A percentile compares a stretch with the other conserved stretches of the same genome.
Conservation (phyloP, 1,140 invertebrate species). For the Aethina tumida region DNA sequence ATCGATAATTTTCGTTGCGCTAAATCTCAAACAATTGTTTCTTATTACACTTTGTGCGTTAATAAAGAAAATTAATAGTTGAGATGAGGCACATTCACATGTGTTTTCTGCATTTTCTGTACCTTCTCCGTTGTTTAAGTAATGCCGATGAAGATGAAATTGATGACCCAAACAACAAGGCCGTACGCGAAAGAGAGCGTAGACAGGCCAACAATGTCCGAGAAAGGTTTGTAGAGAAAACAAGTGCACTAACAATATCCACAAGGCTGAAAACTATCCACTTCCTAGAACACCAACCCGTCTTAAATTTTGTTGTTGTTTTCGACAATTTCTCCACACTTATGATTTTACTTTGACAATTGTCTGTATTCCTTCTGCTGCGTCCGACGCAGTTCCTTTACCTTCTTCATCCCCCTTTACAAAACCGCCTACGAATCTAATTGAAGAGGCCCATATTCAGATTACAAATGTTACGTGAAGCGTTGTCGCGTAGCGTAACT, state of each 20-base stretch:
- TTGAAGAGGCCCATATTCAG: constrained; percentile 34
- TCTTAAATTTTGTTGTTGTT: neutral
- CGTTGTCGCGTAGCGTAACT: constrained; percentile 18
- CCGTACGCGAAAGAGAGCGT: constrained; percentile 89
- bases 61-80: too few species aligned
- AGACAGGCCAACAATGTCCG: constrained; percentile 97
- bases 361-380: too few species aligned
- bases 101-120: too few species aligned
- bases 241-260: constrained; percentile 5
- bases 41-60: too few species aligned
- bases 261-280: neutral
- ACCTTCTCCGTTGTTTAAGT: constrained; percentile 28
- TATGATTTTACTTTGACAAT: too few species aligned
- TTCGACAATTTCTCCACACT: too few species aligned
- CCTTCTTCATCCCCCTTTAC: constrained; percentile 4
- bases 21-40: neutral
- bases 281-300: neutral
- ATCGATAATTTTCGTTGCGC: neutral
- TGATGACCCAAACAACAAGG: constrained; percentile 79
- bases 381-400: too few species aligned
- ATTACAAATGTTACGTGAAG: constrained; percentile 32
- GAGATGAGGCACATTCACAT: too few species aligned
- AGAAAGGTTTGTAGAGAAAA: constrained; percentile 72
- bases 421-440: neutral
- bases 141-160: constrained; percentile 52